phyloP scores from a whole-genome alignment of 2,113 vertebrate species.

The Aegypius monachus region DNA sequence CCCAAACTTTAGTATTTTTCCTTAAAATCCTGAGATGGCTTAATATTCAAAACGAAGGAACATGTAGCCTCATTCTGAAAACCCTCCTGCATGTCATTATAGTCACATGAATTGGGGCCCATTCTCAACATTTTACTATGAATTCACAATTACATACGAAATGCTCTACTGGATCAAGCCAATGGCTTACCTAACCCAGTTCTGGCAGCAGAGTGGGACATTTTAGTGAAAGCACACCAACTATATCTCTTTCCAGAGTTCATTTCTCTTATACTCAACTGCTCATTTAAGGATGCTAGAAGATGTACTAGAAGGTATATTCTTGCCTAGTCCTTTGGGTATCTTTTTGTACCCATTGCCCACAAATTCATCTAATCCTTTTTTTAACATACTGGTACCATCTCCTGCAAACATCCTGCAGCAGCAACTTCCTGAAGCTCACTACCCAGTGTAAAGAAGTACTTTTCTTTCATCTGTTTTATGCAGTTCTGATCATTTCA shows the following conservation, averaged over 20 bases:
- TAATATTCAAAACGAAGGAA: neutral
- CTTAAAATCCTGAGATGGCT: neutral
- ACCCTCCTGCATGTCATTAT: neutral
- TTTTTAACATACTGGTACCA: neutral
- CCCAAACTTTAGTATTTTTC: neutral
- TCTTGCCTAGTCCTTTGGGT: neutral
- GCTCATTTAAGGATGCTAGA: neutral
- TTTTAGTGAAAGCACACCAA: neutral
- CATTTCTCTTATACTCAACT: neutral
- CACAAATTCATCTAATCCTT: neutral
- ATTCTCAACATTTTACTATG: neutral
- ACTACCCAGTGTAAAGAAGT: neutral
- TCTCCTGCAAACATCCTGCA: neutral
- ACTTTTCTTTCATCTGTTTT: neutral
- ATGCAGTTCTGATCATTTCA: neutral
- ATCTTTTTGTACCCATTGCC: too few species aligned
- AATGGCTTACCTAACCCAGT: neutral
- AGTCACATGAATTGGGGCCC: accelerated
- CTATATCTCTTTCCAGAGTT: neutral
- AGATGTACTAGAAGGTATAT: neutral
- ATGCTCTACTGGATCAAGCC: neutral
- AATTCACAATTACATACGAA: neutral
- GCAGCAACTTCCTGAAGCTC: neutral
- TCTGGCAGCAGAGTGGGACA: neutral
- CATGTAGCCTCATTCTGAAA: neutral